Evolutionary conservation across 2,797 vertebrate genomes (phyloP).

Genomic region (Poeciliopsis turneri): DNA sequence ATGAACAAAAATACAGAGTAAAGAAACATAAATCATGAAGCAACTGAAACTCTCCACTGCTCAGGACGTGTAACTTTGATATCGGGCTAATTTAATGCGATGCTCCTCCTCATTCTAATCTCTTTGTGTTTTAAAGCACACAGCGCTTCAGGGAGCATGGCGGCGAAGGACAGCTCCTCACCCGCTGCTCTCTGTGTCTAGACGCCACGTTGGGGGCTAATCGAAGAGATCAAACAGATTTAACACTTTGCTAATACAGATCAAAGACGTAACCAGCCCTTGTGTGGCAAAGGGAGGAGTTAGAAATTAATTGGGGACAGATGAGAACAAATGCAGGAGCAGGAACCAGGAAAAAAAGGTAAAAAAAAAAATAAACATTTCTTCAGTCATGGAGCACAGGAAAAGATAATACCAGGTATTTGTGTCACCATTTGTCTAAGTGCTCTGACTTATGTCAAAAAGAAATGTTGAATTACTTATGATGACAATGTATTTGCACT

Average conservation of each 20-base stretch:
- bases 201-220: slow-evolving; percentile 57
- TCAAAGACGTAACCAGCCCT: slow-evolving; percentile 55
- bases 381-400: neutral
- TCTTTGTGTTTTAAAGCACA: slow-evolving; percentile 36
- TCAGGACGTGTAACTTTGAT: neutral
- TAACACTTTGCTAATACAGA: slow-evolving; percentile 58
- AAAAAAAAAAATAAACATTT: neutral
- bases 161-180: slow-evolving; percentile 27
- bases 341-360: slow-evolving; percentile 11
- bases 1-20: neutral
- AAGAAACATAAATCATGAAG: neutral
- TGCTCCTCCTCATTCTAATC: neutral
- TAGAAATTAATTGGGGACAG: slow-evolving; percentile 37
- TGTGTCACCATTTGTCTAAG: slow-evolving; percentile 10
- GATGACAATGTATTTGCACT: slow-evolving; percentile 5
- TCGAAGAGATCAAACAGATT: slow-evolving; percentile 71
- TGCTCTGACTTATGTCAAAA: slow-evolving; percentile 29
- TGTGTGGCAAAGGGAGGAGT: slow-evolving; percentile 22
- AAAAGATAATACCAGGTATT: slow-evolving; percentile 10
- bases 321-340: slow-evolving; percentile 20
- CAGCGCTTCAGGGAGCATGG: slow-evolving; percentile 30
- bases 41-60: neutral
- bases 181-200: slow-evolving; percentile 53
- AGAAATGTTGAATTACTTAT: slow-evolving; percentile 22
- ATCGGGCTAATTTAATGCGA: neutral